Evolutionary conservation across 2,888 invertebrate species (phyloP), one percentile per base, ranked within the genome.

Genomic region (Ophion ellenae): DNA sequence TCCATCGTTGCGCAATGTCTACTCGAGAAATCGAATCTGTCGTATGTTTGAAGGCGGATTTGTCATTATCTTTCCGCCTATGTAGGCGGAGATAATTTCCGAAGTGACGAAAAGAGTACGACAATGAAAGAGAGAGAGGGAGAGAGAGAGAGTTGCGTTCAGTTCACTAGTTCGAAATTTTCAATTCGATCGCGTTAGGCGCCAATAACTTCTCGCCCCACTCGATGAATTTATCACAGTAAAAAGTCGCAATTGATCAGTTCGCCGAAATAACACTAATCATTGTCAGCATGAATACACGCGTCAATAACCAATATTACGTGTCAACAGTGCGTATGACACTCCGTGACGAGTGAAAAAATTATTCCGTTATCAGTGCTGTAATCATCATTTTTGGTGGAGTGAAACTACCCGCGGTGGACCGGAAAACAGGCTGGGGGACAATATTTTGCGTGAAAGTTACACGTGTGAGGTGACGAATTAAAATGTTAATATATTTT

Each of bases 1-100:
- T 45, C 69, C 17, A 47, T 47, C 45, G 75, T 7, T 6, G n/a
- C 28, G 24, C 20, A 53, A 53, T 11, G 4, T 17, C 53, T 10
- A 53, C 32, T 47, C 40, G 57, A 77, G 59, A 40, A 67, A 77
- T 28, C 40, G 77, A 57, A 45, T 7, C 61, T 20, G 6, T 40
- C 67, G 24, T 57, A 45, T 78, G 73, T 76, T 77, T 81, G 67
- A n/a, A 59, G n/a, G 81, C 9, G 61, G 66, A 77, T 85, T 69
- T 64, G 32, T 69, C 47, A 74, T 75, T 81, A 75, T 85, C 81
- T 69, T 74, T 78, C 24, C 57, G 61, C 70, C 53, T 78, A 59
- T 78, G 61, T 69, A 63, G 61, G 32, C 57, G 17, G 57, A 70
- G 85, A 81, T 85, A 85, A 85, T 78, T 70, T 71, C 36, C 24